Base-by-base conservation (phyloP, 37 sponge, comb jelly and placozoan genomes). In the Corticium candelabrum region DNA sequence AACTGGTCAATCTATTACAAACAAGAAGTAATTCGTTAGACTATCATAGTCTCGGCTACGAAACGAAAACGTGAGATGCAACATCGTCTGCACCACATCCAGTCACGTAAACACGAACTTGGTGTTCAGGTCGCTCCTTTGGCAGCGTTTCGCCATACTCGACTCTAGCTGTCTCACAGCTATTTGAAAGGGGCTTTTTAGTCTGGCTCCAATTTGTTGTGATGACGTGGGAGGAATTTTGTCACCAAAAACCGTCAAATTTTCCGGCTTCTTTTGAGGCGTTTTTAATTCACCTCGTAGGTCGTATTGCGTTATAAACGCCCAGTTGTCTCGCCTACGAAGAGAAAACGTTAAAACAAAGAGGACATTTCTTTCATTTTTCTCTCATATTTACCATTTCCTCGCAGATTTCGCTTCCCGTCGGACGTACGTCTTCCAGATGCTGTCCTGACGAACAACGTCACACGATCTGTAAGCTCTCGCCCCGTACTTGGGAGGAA, bases 261-360 rank as follows among this genome's bases (percentile, higher is more conserved):
- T 50, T 50, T 50, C 62, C 21, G 62, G 62, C 21, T 50, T 50
- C 62, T 11, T 11, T 27, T 11, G 62, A 11, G 62, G 11, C 21
- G 11, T 50, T 21, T 50, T 50, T 21, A 11, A 27, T 50, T 50
- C 15, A 11, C 62, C 62, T 50, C 21, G 11, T 21, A 21, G 21
- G 21, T 50, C 62, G 62, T 50, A 50, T 50, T 50, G 15, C 11
- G 62, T 50, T 21, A 50, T 27, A 21, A 50, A 50, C 62, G 62
- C 11, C 62, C 62, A 50, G 62, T 50, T 50, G 15, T 50, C 62
- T 50, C 62, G 62, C 62, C 62, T 50, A 27, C 62, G 62, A 50
- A 50, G 21, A 50, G n/a, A n/a, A n/a, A n/a, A n/a, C n/a, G n/a
- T n/a, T n/a, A 50, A 50, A 21, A 50, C 62, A 50, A 11, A 50